A percentile compares a stretch with the other conserved stretches of the same genome.
Evolutionary conservation across 2,888 invertebrate species (phyloP).

Genomic region (Mystacides longicornis): DNA sequence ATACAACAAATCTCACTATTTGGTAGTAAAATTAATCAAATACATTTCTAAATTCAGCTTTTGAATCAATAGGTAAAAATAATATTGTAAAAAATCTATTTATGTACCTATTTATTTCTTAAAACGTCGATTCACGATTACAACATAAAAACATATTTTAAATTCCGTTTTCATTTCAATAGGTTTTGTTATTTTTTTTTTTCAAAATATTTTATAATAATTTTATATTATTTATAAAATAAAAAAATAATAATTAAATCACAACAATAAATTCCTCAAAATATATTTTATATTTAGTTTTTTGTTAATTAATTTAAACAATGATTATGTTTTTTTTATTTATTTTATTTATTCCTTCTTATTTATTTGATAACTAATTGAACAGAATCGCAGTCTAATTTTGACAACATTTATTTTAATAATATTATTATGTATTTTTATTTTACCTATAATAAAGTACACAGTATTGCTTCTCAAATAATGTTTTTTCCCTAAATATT

Average conservation of each 20-base stretch:
- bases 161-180: too few relatives aligned
- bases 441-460: too few relatives aligned
- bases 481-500: background rate
- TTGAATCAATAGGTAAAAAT: background rate
- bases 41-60: background rate
- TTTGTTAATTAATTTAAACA: slow-evolving; percentile 15
- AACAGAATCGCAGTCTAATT: slow-evolving; percentile 35
- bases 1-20: slow-evolving; percentile 1
- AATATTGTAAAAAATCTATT: too few relatives aligned
- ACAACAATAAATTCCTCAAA: slow-evolving; percentile 4
- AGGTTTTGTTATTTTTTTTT: too few relatives aligned
- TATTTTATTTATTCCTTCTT: slow-evolving; percentile 21
- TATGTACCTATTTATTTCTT: too few relatives aligned
- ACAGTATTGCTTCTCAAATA: background rate
- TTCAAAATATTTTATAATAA: too few relatives aligned
- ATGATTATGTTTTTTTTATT: slow-evolving; percentile 24
- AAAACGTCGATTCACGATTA: too few relatives aligned
- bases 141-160: too few relatives aligned
- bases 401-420: slow-evolving; percentile 32
- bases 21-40: background rate
- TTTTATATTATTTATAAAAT: background rate
- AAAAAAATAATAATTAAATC: background rate
- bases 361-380: slow-evolving; percentile 36
- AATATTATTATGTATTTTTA: slow-evolving; percentile 18
- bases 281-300: background rate